phyloP scores from a whole-genome alignment of 2,888 invertebrate species.

The Nomada ruficornis region DNA sequence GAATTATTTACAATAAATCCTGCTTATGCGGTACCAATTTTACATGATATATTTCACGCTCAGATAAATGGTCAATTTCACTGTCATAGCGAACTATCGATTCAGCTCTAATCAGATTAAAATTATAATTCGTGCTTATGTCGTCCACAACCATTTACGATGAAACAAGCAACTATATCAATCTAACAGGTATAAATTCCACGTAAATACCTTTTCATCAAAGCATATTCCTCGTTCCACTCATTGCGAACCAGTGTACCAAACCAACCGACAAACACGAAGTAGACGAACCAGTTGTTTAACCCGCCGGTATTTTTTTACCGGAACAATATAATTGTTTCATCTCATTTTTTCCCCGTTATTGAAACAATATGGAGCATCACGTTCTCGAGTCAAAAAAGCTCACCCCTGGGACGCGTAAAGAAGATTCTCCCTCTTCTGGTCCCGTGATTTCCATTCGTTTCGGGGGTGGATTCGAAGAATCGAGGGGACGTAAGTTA shows the following conservation, averaged over 20 bases:
- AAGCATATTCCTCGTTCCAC: too few species aligned
- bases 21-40: too few species aligned
- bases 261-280: too few species aligned
- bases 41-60: too few species aligned
- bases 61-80: too few species aligned
- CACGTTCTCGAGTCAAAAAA: background rate
- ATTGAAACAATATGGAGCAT: background rate
- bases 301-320: too few species aligned
- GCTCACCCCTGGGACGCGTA: background rate
- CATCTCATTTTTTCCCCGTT: too few species aligned
- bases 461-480: background rate
- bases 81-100: too few species aligned
- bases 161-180: background rate
- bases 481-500: background rate
- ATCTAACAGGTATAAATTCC: background rate
- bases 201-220: background rate
- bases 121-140: background rate
- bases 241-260: too few species aligned
- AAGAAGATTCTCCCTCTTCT: background rate
- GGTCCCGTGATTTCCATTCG: constrained; percentile 7
- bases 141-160: background rate
- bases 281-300: too few species aligned
- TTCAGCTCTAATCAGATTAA: background rate
- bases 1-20: too few species aligned
- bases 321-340: too few species aligned